These are phyloP conservation scores for Zaprionus obscuricornis DNA, from an alignment of 2,888 invertebrate genomes.

Conservation along the genomic window DNA sequence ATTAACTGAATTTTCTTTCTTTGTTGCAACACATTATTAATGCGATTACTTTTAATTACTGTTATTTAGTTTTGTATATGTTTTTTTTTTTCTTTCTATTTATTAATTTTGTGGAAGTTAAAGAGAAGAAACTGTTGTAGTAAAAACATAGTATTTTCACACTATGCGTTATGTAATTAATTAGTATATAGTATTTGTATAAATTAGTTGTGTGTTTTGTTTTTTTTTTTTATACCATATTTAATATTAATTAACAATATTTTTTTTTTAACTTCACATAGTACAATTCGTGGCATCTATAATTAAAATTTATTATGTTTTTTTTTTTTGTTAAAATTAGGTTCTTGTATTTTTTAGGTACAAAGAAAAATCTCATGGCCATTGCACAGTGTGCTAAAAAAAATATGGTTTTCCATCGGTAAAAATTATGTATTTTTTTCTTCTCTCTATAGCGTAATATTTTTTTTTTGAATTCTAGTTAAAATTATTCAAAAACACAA, in stretches of 20 bases:
- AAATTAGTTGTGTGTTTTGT: constrained; percentile 66
- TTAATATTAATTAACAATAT: constrained; percentile 65
- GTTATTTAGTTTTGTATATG: constrained; percentile 30
- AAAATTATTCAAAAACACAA: too few species aligned
- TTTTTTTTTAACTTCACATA: constrained; percentile 44
- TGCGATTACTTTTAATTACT: constrained; percentile 23
- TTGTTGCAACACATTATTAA: constrained; percentile 37
- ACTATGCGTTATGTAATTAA: constrained; percentile 20
- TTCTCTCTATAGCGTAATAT: constrained; percentile 5
- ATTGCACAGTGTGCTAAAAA: constrained; percentile 37
- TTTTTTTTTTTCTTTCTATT: too few species aligned
- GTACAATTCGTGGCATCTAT: constrained; percentile 57
- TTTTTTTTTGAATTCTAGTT: not conserved
- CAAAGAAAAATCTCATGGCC: constrained; percentile 65
- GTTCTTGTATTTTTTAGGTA: constrained; percentile 51
- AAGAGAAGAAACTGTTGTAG: constrained; percentile 47
- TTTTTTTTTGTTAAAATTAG: constrained; percentile 46
- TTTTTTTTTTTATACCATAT: constrained; percentile 47
- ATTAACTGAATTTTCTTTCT: constrained; percentile 41
- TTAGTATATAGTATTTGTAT: constrained; percentile 33
- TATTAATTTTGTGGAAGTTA: too few species aligned
- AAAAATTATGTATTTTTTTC: constrained; percentile 3
- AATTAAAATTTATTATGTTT: constrained; percentile 35
- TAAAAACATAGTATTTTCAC: constrained; percentile 38
- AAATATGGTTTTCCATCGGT: constrained; percentile 32